Evolutionary conservation across 2,797 vertebrate species (phyloP).

Genomic region (Varecia variegata): DNA sequence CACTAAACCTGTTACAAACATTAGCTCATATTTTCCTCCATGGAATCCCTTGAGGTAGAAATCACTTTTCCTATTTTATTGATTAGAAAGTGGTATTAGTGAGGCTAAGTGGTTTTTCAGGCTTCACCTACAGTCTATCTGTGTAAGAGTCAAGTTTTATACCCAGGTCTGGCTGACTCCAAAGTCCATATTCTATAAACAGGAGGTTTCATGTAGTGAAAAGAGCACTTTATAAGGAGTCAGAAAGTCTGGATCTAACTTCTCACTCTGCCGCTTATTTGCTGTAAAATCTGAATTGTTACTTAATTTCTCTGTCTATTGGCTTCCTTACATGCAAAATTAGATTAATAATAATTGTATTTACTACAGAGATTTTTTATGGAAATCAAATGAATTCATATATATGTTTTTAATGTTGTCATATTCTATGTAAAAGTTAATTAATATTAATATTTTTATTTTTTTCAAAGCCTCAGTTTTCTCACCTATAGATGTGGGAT

Average conservation of each 20-base stretch:
- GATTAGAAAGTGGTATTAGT: neutral
- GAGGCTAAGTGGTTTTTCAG: slow-evolving; percentile 30
- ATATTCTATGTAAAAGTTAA: neutral
- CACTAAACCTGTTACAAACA: slow-evolving; percentile 37
- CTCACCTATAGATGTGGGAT: neutral
- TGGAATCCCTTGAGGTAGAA: neutral
- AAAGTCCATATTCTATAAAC: neutral
- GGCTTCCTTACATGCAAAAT: neutral
- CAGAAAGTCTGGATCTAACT: neutral
- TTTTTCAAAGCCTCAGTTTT: neutral
- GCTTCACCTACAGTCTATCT: neutral
- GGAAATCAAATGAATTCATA: neutral
- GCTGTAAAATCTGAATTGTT: neutral
- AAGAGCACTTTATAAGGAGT: neutral
- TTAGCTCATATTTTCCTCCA: slow-evolving; percentile 48
- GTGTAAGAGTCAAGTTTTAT: neutral
- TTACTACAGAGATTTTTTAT: neutral
- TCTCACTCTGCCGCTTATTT: neutral
- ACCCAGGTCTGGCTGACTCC: neutral
- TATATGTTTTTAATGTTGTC: neutral
- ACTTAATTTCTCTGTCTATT: neutral
- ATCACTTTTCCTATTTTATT: slow-evolving; percentile 1
- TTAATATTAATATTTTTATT: neutral
- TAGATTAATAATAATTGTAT: neutral
- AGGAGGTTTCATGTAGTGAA: neutral